phyloP scores from a whole-genome alignment of 2,888 invertebrate genomes.

The Ramazzottius varieornatus region DNA sequence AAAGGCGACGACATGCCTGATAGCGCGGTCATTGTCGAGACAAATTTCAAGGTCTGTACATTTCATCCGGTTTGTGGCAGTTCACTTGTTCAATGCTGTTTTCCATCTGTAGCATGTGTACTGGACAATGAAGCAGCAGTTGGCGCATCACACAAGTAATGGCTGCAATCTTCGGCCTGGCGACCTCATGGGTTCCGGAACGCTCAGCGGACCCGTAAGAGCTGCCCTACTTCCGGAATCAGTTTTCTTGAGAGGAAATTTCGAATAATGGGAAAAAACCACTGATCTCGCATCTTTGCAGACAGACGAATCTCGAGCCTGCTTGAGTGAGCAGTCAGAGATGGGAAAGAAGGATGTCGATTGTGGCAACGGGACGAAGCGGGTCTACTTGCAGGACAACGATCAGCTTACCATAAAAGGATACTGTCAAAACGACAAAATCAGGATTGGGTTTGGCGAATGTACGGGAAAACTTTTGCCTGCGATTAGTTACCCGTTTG shows the following conservation, averaged over 20 bases:
- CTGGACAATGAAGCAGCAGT: constrained; percentile 88
- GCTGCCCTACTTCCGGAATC: not conserved
- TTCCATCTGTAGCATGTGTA: constrained; percentile 38
- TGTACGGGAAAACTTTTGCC: constrained; percentile 68
- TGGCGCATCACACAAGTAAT: constrained; percentile 84
- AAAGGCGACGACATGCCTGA: constrained; percentile 34
- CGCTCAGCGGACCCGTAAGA: constrained; percentile 67
- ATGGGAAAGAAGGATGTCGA: constrained; percentile 59
- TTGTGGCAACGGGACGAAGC: constrained; percentile 44
- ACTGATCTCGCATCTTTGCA: too few relatives aligned
- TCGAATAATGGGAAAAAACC: too few relatives aligned
- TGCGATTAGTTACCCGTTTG: constrained; percentile 24
- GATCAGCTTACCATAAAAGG: constrained; percentile 70
- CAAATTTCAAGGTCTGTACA: constrained; percentile 45
- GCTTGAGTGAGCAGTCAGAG: constrained; percentile 81
- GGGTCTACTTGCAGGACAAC: constrained; percentile 77
- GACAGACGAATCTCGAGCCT: constrained; percentile 65
- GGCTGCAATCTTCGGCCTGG: constrained; percentile 85
- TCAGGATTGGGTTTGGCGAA: constrained; percentile 67
- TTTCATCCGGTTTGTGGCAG: not conserved
- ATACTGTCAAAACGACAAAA: constrained; percentile 48
- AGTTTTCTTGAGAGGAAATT: too few relatives aligned
- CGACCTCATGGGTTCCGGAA: constrained; percentile 83
- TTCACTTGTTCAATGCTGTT: not conserved
- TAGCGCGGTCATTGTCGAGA: constrained; percentile 43